Evolutionary conservation across 2,888 invertebrate species (phyloP).

Genomic region (Tenthredo distinguenda): DNA sequence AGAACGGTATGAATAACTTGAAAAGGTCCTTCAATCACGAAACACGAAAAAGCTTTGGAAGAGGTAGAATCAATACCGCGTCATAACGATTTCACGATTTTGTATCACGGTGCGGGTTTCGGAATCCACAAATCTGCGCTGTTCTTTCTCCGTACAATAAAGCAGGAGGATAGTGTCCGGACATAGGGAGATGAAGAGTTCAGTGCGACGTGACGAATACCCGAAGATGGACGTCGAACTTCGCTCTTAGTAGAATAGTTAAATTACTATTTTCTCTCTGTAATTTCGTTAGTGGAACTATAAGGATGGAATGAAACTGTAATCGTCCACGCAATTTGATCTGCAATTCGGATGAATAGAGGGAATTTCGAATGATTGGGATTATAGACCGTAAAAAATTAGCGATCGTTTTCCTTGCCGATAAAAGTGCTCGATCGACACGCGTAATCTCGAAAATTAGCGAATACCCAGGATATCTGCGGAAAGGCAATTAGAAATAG

Average conservation of each 20-base stretch:
- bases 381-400: conserved; percentile 43
- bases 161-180: not conserved
- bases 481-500: conserved; percentile 59
- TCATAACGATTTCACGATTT: conserved; percentile 7
- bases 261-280: not conserved
- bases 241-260: not conserved
- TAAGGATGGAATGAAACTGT: not conserved
- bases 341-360: conserved; percentile 10
- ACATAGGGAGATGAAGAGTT: not conserved
- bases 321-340: not conserved
- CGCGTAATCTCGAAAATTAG: conserved; percentile 55
- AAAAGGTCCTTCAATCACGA: conserved; percentile 41
- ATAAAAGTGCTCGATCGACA: conserved; percentile 41
- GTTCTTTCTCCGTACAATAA: not conserved
- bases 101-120: not conserved
- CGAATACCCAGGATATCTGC: conserved; percentile 57
- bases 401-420: conserved; percentile 25
- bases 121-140: not conserved
- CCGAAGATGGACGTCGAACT: not conserved
- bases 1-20: conserved; percentile 33
- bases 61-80: conserved; percentile 28
- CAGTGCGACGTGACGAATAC: not conserved
- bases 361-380: conserved; percentile 9
- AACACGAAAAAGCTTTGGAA: conserved; percentile 42
- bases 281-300: not conserved